A percentile compares a stretch with the other conserved stretches of the same genome.
phyloP scores from a whole-genome alignment of 2,888 invertebrate genomes.

The Neoaliturus tenellus region DNA sequence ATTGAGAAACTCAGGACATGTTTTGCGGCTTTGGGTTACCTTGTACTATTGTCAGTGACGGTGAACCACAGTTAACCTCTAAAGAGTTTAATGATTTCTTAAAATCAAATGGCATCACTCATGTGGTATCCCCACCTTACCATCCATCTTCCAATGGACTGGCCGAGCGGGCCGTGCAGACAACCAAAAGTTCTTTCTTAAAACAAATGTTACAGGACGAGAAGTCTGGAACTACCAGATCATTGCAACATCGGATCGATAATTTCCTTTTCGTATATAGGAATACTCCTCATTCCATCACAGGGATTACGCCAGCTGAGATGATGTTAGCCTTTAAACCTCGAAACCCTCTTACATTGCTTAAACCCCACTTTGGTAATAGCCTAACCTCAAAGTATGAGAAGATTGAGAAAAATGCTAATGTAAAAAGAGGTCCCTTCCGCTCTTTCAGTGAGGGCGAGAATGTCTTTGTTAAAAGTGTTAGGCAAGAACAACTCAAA shows the following conservation, averaged over 20 bases:
- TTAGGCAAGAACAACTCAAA: not conserved
- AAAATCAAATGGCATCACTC: slow-evolving; percentile 25
- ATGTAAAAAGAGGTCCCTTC: not conserved
- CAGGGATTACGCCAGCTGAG: slow-evolving; percentile 64
- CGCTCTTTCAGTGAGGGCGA: not conserved
- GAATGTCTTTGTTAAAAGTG: not conserved
- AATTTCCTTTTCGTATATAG: slow-evolving; percentile 61
- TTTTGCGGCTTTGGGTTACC: slow-evolving; percentile 35
- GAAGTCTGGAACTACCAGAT: slow-evolving; percentile 19
- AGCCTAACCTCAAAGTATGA: not conserved
- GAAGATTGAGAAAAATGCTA: not conserved
- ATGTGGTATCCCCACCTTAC: not conserved
- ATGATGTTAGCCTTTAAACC: not conserved
- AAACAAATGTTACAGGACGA: slow-evolving; percentile 33
- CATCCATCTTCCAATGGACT: slow-evolving; percentile 54
- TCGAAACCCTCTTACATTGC: not conserved
- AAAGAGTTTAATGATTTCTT: slow-evolving; percentile 43
- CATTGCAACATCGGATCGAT: slow-evolving; percentile 62
- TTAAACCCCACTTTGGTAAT: not conserved
- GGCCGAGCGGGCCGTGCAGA: slow-evolving; percentile 67
- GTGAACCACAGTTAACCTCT: slow-evolving; percentile 32
- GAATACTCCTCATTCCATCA: slow-evolving; percentile 66
- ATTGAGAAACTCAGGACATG: slow-evolving; percentile 16
- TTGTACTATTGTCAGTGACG: slow-evolving; percentile 21
- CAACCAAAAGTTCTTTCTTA: slow-evolving; percentile 62